These are phyloP conservation scores for Oryzaephilus surinamensis DNA, from an alignment of 1,140 invertebrate genomes.

Conservation along the genomic window DNA sequence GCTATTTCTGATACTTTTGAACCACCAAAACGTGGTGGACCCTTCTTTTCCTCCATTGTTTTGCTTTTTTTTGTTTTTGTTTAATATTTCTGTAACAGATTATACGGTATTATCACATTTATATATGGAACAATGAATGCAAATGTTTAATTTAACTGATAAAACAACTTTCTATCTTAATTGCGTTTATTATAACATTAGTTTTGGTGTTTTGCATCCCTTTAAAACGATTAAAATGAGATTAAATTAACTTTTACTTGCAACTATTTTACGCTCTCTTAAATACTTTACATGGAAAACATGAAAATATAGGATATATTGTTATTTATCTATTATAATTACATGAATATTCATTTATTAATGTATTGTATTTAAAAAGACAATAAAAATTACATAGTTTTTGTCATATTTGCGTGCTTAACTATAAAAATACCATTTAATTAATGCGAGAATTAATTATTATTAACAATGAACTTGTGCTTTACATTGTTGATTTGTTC, in stretches of 20 bases:
- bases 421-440: neutral
- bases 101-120: too few relatives aligned
- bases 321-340: too few relatives aligned
- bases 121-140: too few relatives aligned
- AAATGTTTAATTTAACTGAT: too few relatives aligned
- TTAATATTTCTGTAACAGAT: neutral
- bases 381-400: neutral
- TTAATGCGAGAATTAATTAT: neutral
- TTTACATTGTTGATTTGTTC: too few relatives aligned
- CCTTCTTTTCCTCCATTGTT: constrained; percentile 59
- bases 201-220: too few relatives aligned
- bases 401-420: neutral
- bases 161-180: too few relatives aligned
- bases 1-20: constrained; percentile 84
- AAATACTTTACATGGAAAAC: neutral
- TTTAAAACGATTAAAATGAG: neutral
- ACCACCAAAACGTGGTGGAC: constrained; percentile 46
- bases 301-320: too few relatives aligned
- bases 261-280: neutral
- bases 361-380: neutral
- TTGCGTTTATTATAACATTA: too few relatives aligned
- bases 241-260: neutral
- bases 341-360: neutral
- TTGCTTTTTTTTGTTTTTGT: too few relatives aligned
- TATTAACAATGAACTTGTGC: neutral